These are phyloP conservation scores for Eristalis intricaria DNA, from an alignment of 2,888 invertebrate genomes.

Conservation along the genomic window DNA sequence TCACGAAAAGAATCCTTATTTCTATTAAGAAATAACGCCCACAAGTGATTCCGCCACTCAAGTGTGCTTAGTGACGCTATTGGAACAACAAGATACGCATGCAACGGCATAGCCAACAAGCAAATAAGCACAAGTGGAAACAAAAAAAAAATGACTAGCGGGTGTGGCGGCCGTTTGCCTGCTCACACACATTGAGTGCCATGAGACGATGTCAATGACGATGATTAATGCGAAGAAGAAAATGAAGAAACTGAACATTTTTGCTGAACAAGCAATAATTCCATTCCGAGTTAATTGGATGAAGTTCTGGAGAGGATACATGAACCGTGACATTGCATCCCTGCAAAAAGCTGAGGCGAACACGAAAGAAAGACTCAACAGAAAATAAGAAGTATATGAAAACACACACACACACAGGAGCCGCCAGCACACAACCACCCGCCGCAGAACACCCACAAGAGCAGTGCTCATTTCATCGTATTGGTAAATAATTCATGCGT, in stretches of 20 bases:
- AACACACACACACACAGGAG: constrained; percentile 12
- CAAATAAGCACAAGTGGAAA: not conserved
- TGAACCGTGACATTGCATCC: constrained; percentile 63
- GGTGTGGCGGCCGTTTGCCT: not conserved
- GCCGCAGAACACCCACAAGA: constrained; percentile 6
- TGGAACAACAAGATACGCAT: not conserved
- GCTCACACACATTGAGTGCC: not conserved
- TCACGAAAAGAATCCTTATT: not conserved
- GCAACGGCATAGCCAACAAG: not conserved
- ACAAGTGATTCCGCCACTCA: not conserved
- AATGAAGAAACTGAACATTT: constrained; percentile 25
- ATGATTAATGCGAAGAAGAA: constrained; percentile 20
- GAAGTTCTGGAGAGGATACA: constrained; percentile 63
- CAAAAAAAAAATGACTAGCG: not conserved
- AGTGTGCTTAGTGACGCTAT: not conserved
- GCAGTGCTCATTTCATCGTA: constrained; percentile 51
- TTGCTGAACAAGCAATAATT: constrained; percentile 68
- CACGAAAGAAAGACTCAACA: constrained; percentile 16
- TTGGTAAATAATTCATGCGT: constrained; percentile 72
- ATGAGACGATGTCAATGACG: constrained; percentile 14
- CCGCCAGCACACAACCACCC: not conserved
- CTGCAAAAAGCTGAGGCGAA: constrained; percentile 18
- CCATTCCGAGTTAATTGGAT: constrained; percentile 68
- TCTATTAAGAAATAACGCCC: not conserved
- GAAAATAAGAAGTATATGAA: constrained; percentile 43